Evolutionary conservation across 2,888 invertebrate genomes (phyloP).

Genomic region (Acleris cristana): DNA sequence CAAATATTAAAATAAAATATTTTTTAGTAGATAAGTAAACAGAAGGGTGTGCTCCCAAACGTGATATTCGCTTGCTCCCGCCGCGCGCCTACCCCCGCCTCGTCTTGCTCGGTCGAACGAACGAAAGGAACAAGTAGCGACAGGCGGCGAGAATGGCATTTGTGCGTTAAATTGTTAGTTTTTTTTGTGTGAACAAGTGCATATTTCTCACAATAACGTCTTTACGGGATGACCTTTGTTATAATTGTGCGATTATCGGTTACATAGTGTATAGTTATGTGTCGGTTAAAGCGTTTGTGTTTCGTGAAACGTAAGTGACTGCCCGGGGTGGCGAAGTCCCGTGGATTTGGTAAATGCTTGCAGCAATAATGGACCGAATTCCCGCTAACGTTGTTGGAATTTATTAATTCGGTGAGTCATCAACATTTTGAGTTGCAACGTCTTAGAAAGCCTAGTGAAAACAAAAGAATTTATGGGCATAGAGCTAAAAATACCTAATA

Average conservation of each 20-base stretch:
- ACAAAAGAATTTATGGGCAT: constrained; percentile 40
- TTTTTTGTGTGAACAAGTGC: constrained; percentile 75
- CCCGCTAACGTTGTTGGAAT: constrained; percentile 79
- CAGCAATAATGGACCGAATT: constrained; percentile 75
- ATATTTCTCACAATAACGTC: constrained; percentile 65
- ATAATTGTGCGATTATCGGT: constrained; percentile 53
- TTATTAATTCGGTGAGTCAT: constrained; percentile 82
- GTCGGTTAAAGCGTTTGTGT: constrained; percentile 61
- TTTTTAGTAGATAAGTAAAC: too few relatives aligned
- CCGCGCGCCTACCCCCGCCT: constrained; percentile 48
- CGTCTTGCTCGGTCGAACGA: constrained; percentile 54
- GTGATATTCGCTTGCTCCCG: constrained; percentile 51
- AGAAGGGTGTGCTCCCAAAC: constrained; percentile 39
- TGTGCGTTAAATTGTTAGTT: constrained; percentile 74
- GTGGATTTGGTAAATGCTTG: constrained; percentile 68
- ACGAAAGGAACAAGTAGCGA: constrained; percentile 52
- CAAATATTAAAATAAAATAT: too few relatives aligned
- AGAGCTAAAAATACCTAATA: constrained; percentile 50
- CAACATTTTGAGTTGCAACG: constrained; percentile 61
- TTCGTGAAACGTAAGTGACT: constrained; percentile 66
- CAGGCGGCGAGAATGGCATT: constrained; percentile 67
- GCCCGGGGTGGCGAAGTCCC: constrained; percentile 67
- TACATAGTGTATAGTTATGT: constrained; percentile 59
- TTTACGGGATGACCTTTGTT: constrained; percentile 55
- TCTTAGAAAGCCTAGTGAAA: constrained; percentile 37